Percentiles rank a stretch among this genome's conserved stretches.
phyloP scores from a whole-genome alignment of 2,888 invertebrate genomes.

The Sceliomorpha sp. region DNA sequence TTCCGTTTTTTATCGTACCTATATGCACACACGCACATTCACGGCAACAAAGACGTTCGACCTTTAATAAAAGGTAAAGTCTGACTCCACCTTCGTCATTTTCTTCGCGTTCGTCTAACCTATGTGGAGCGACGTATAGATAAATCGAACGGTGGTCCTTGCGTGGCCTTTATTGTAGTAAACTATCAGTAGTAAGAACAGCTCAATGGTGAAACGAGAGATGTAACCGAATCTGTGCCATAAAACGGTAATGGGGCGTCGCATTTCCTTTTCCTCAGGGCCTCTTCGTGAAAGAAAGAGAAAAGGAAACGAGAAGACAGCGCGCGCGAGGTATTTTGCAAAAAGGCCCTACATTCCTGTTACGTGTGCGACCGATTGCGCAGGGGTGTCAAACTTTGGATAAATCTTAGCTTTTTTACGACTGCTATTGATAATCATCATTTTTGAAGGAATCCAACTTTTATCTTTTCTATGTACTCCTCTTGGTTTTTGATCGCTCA shows the following conservation, averaged over 20 bases:
- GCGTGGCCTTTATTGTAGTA: slow-evolving; percentile 71
- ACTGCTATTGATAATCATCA: slow-evolving; percentile 22
- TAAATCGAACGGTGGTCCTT: slow-evolving; percentile 67
- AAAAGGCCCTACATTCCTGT: slow-evolving; percentile 43
- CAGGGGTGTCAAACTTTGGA: slow-evolving; percentile 23
- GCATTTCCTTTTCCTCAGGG: slow-evolving; percentile 75
- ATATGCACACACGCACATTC: slow-evolving; percentile 7
- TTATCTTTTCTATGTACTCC: background rate
- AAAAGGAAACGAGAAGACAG: slow-evolving; percentile 26
- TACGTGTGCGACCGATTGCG: slow-evolving; percentile 44
- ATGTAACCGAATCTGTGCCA: slow-evolving; percentile 77
- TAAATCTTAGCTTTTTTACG: slow-evolving; percentile 24
- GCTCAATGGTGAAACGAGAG: slow-evolving; percentile 79
- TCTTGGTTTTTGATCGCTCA: background rate
- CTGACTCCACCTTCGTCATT: slow-evolving; percentile 33
- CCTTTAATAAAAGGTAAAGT: slow-evolving; percentile 35
- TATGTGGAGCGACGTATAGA: slow-evolving; percentile 53
- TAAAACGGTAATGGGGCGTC: slow-evolving; percentile 80
- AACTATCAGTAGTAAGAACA: slow-evolving; percentile 77
- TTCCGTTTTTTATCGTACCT: background rate
- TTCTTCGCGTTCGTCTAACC: slow-evolving; percentile 33
- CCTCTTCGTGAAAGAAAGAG: slow-evolving; percentile 53
- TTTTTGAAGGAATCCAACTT: slow-evolving; percentile 21
- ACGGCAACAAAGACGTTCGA: slow-evolving; percentile 8
- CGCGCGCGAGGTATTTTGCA: slow-evolving; percentile 41